Evolutionary conservation across 2,113 vertebrate species (phyloP).

Genomic region (Poeciliopsis turrubarensis): DNA sequence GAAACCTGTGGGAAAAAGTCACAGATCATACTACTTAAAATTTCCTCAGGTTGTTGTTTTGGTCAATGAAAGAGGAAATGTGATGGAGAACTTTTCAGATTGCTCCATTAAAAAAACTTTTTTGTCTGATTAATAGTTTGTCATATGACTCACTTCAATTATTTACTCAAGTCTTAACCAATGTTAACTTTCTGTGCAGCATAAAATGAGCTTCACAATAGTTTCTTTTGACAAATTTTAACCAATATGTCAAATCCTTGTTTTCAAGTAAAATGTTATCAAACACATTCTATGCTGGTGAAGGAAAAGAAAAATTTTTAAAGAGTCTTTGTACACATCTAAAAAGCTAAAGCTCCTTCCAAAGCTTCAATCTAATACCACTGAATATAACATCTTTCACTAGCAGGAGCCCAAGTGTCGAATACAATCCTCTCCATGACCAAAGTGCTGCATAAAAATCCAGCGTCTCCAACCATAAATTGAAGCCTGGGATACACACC

Average conservation of each 20-base stretch:
- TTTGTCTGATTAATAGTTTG: no score
- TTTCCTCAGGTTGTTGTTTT: no score
- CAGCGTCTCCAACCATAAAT: constrained; percentile 68
- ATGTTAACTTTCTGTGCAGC: no score
- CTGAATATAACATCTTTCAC: constrained; percentile 23
- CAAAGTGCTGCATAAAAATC: constrained; percentile 71
- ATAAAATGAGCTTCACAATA: no score
- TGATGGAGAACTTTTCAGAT: no score
- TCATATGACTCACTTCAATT: no score
- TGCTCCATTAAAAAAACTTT: no score
- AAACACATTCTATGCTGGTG: not conserved
- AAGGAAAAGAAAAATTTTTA: not conserved
- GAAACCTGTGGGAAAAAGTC: not conserved
- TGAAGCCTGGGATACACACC: constrained; percentile 67
- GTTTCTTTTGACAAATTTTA: no score
- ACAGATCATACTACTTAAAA: not conserved
- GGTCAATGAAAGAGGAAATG: no score
- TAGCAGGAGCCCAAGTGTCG: constrained; percentile 35
- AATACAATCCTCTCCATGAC: constrained; percentile 59
- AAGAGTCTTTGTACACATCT: not conserved
- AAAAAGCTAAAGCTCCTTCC: not conserved
- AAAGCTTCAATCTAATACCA: constrained; percentile 51
- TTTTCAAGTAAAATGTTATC: not conserved
- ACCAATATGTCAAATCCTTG: not conserved
- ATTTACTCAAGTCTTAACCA: no score